phyloP scores from a whole-genome alignment of 2,113 vertebrate genomes.

The Leucoraja erinaceus region DNA sequence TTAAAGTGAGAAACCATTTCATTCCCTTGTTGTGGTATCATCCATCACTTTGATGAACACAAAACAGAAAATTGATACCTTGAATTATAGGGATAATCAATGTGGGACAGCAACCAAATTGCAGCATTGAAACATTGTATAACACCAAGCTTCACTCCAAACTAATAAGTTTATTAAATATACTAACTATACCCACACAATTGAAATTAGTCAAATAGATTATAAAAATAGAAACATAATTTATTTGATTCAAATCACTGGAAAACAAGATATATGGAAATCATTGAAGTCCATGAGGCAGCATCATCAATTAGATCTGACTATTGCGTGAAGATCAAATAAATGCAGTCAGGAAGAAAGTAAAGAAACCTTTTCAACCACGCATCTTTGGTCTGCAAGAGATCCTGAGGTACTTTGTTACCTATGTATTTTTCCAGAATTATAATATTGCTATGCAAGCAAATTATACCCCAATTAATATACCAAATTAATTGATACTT shows the following conservation, averaged over 20 bases:
- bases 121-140: not conserved
- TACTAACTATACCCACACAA: not conserved
- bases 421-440: not conserved
- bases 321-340: not conserved
- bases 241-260: not conserved
- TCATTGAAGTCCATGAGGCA: not conserved
- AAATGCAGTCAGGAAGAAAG: not conserved
- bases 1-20: not conserved
- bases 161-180: constrained; percentile 7
- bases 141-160: not conserved
- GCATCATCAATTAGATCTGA: not conserved
- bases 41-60: not conserved
- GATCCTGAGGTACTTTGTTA: not conserved
- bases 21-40: not conserved
- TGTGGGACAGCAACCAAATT: not conserved
- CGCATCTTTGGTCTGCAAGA: not conserved
- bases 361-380: not conserved
- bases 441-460: not conserved
- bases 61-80: not conserved
- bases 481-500: too few relatives aligned
- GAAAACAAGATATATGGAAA: not conserved
- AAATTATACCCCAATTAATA: not conserved
- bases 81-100: not conserved
- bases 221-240: not conserved
- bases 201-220: not conserved